phyloP scores from a whole-genome alignment of 2,113 vertebrate genomes.

The Smithornis capensis region DNA sequence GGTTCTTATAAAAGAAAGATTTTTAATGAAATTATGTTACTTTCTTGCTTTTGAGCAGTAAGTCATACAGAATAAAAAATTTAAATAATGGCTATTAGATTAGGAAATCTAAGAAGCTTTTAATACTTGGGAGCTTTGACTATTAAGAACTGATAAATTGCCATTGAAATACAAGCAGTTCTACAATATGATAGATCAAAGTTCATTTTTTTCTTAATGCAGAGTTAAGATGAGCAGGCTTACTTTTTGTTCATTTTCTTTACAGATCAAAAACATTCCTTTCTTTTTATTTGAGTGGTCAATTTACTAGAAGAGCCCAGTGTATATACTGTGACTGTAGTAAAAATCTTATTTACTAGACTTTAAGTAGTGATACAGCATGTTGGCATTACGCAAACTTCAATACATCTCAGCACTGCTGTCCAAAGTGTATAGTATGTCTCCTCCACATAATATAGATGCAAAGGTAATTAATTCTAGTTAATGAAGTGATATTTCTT shows the following conservation, averaged over 20 bases:
- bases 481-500: background rate
- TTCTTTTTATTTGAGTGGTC: slow-evolving; percentile 48
- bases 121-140: slow-evolving; percentile 33
- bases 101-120: slow-evolving; percentile 3
- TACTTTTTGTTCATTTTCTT: slow-evolving; percentile 10
- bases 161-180: slow-evolving; percentile 27
- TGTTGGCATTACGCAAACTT: background rate
- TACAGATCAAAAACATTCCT: slow-evolving; percentile 42
- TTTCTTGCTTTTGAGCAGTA: background rate
- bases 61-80: background rate
- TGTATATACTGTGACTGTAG: background rate
- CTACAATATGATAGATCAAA: slow-evolving; percentile 46
- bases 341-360: slow-evolving; percentile 10
- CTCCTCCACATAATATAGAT: background rate
- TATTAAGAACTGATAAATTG: slow-evolving; percentile 54
- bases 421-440: background rate
- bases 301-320: background rate
- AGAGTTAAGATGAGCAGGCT: slow-evolving; percentile 3
- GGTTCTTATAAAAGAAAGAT: background rate
- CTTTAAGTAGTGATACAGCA: background rate
- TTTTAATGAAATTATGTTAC: background rate
- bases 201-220: slow-evolving; percentile 43
- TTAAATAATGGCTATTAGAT: background rate
- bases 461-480: background rate
- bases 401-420: background rate